Percentiles rank a stretch among this genome's conserved stretches.
These are phyloP conservation scores for Pao palembangensis DNA, from an alignment of 2,113 vertebrate species.

Conservation along the genomic window DNA sequence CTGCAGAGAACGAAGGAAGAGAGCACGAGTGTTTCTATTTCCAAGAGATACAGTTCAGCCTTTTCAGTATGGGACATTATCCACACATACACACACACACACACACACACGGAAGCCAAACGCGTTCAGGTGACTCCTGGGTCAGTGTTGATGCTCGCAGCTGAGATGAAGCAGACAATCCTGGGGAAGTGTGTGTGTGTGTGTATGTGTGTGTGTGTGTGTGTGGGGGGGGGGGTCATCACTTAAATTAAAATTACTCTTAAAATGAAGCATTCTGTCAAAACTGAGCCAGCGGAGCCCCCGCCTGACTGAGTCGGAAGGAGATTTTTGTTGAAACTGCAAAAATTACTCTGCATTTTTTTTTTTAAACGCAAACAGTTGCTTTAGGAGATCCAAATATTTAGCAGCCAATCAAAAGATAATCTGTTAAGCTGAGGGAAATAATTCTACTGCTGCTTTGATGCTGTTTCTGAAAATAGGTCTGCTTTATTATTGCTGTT, in stretches of 20 bases:
- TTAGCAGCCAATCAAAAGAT: slow-evolving; percentile 13
- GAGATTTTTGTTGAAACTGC: slow-evolving; percentile 14
- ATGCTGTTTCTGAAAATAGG: slow-evolving; percentile 7
- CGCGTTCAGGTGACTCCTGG: too few species aligned
- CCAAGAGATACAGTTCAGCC: too few species aligned
- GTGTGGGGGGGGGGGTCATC: too few species aligned
- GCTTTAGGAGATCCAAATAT: slow-evolving; percentile 12
- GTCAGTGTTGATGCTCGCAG: slow-evolving; percentile 5
- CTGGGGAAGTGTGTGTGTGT: neutral
- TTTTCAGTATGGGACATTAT: too few species aligned
- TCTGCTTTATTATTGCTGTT: neutral
- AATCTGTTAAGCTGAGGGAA: slow-evolving; percentile 8
- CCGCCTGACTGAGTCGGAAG: neutral
- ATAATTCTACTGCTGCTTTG: neutral
- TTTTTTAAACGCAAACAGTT: neutral
- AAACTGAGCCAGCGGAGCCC: slow-evolving; percentile 2
- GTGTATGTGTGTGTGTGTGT: too few species aligned
- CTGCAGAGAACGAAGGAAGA: slow-evolving; percentile 5
- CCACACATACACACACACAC: too few species aligned
- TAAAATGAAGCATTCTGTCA: slow-evolving; percentile 26
- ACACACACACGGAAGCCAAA: too few species aligned
- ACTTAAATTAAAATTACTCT: slow-evolving; percentile 6
- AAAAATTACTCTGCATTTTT: slow-evolving; percentile 11
- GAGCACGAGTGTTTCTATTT: too few species aligned
- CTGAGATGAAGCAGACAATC: slow-evolving; percentile 21